Conservation (phyloP, 53 echinoderm and acorn worm genomes). For the Stichopus horrens region DNA sequence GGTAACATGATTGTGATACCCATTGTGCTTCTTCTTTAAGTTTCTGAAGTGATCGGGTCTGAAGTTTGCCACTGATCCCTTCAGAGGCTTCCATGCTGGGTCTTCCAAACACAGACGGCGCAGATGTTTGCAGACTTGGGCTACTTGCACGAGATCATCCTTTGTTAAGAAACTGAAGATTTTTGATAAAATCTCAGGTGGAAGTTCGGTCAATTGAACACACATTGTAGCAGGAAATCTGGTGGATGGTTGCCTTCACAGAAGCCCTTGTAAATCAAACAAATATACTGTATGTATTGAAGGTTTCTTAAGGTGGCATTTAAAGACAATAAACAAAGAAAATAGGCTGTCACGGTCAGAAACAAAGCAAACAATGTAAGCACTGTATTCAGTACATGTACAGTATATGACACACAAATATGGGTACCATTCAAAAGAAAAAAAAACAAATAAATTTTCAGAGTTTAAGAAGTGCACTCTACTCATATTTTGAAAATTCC, state of each 20-base stretch:
- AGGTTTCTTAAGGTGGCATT: too few relatives aligned
- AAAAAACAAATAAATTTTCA: too few relatives aligned
- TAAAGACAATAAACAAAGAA: too few relatives aligned
- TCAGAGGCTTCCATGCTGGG: slow-evolving; percentile 8
- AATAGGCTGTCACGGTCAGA: too few relatives aligned
- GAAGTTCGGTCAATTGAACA: not conserved
- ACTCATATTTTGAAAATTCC: too few relatives aligned
- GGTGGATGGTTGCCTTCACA: not conserved
- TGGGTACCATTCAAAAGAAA: too few relatives aligned
- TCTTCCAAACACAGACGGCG: slow-evolving; percentile 16
- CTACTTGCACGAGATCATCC: slow-evolving; percentile 21
- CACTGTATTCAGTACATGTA: too few relatives aligned
- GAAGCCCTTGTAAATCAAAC: not conserved
- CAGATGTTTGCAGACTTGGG: slow-evolving; percentile 1
- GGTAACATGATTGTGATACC: not conserved
- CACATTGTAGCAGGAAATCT: not conserved
- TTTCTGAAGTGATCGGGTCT: slow-evolving; percentile 27
- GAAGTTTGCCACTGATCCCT: slow-evolving; percentile 5
- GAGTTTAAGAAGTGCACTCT: too few relatives aligned
- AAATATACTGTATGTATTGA: not conserved
- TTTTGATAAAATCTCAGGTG: slow-evolving; percentile 34
- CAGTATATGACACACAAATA: too few relatives aligned
- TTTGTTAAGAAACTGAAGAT: slow-evolving; percentile 10
- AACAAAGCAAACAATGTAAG: too few relatives aligned
- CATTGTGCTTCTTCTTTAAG: not conserved